Evolutionary conservation across 2,113 vertebrate genomes (phyloP), one percentile per base, ranked within the genome.

Genomic region (Rostratula benghalensis): DNA sequence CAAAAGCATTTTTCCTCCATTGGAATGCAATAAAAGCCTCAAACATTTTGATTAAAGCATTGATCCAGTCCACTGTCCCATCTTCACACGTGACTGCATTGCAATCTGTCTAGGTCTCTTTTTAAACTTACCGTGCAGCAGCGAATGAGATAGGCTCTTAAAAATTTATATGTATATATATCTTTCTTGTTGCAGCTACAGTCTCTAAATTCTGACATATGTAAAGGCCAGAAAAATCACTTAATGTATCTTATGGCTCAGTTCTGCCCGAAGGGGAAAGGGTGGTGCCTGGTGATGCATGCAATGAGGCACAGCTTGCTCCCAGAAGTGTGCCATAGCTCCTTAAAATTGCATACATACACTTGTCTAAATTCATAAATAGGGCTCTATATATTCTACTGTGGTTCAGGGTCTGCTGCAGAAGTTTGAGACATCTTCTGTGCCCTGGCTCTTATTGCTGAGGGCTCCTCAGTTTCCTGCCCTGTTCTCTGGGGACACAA

Each of bases 11-110:
- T 95, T 95, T 96, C 50, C 83, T 89, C 87, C 81, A 63, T 19
- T 92, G 94, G 90, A 96, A 96, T 91, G 92, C 77, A 94, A 84
- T 95, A 93, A 93, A 95, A 93, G 13, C 74, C 93, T 95, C 89
- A 91, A 96, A 94, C 67, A 87, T 94, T 94, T 97, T 97, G 87
- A 93, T 95, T 93, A 97, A 96, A 94, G 59, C 91, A 95, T 95
- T 94, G 94, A 96, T 96, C 83, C 83, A 81, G 50, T 87, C 48
- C 86, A 84, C 75, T 82, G 57, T 93, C 69, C 80, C 80, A 92
- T 96, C 80, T 94, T 95, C 37, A 87, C 87, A 93, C 1, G 50
- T 92, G 94, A 89, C 69, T 96, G 89, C 69, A 39, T 60, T 79
- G 37, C 77, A 93, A 94, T 94, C 53, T 78, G n/a, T 81, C 86